A percentile compares a stretch with the other conserved stretches of the same genome.
These are phyloP conservation scores for Zenarchopterus dispar DNA, from an alignment of 2,797 vertebrate genomes.

Conservation along the genomic window DNA sequence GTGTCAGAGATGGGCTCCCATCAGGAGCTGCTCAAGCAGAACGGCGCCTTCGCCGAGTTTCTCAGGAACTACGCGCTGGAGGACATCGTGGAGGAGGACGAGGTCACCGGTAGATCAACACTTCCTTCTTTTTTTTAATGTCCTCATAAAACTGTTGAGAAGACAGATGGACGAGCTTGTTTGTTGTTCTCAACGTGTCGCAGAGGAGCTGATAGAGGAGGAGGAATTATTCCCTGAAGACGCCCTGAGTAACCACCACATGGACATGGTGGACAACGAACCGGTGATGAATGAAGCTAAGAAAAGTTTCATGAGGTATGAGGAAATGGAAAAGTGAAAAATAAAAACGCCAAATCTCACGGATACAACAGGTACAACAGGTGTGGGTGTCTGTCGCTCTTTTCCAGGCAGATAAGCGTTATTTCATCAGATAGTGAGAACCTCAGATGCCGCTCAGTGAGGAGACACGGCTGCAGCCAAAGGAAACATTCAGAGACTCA, in stretches of 20 bases:
- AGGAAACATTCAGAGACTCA: constrained; percentile 75
- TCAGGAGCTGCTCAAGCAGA: constrained; percentile 87
- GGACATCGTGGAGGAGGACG: constrained; percentile 84
- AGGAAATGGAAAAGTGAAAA: constrained; percentile 6
- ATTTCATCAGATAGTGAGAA: constrained; percentile 88
- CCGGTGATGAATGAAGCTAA: constrained; percentile 87
- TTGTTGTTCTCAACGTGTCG: constrained; percentile 4
- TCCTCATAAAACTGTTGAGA: not conserved
- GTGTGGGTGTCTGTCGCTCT: not conserved
- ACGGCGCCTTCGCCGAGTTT: constrained; percentile 93
- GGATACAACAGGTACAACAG: not conserved
- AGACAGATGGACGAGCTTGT: not conserved
- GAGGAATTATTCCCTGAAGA: constrained; percentile 89
- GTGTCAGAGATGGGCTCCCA: constrained; percentile 95
- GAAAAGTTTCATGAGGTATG: constrained; percentile 91
- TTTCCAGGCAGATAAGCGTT: constrained; percentile 89
- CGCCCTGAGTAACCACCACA: constrained; percentile 91
- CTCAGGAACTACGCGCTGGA: constrained; percentile 89
- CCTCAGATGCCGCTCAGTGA: constrained; percentile 79
- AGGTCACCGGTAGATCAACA: constrained; percentile 73
- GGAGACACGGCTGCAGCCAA: constrained; percentile 79
- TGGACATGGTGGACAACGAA: constrained; percentile 88
- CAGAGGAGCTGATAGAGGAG: constrained; percentile 80
- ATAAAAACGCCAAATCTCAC: not conserved
- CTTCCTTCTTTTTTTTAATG: not conserved